Conservation (phyloP, 2,888 invertebrate genomes). For the Dicranocentrus wangi region DNA sequence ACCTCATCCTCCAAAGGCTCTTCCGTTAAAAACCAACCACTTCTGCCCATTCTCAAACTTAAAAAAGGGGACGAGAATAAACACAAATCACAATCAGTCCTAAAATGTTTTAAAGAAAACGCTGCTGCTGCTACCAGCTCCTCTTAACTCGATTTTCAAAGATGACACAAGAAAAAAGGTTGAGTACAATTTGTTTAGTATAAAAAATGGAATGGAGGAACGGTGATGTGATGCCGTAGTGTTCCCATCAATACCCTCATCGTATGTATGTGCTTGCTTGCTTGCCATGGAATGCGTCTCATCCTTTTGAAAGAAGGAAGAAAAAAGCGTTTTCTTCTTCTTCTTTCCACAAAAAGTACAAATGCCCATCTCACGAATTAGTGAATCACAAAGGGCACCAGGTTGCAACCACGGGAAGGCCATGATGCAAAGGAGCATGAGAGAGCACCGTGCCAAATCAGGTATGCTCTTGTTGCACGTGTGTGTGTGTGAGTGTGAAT, state of each 20-base stretch:
- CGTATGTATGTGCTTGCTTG: not conserved
- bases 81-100: constrained; percentile 20
- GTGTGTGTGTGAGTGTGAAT: constrained; percentile 54
- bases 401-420: too few relatives aligned
- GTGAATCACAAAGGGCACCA: constrained; percentile 39
- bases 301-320: constrained; percentile 44
- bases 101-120: not conserved
- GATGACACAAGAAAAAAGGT: too few relatives aligned
- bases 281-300: constrained; percentile 29
- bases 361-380: constrained; percentile 58
- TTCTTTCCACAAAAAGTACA: constrained; percentile 36
- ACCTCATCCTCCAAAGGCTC: not conserved
- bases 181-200: not conserved
- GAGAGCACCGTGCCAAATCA: constrained; percentile 51
- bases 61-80: not conserved
- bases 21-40: not conserved
- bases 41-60: too few relatives aligned
- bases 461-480: constrained; percentile 45
- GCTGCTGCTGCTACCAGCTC: not conserved
- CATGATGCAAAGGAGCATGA: not conserved
- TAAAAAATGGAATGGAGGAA: too few relatives aligned
- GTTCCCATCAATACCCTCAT: constrained; percentile 48
- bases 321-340: too few relatives aligned
- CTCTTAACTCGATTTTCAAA: not conserved
- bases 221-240: too few relatives aligned